Evolutionary conservation across 2,888 invertebrate species (phyloP), one percentile per base, ranked within the genome.

Genomic region (Papilio protenor): DNA sequence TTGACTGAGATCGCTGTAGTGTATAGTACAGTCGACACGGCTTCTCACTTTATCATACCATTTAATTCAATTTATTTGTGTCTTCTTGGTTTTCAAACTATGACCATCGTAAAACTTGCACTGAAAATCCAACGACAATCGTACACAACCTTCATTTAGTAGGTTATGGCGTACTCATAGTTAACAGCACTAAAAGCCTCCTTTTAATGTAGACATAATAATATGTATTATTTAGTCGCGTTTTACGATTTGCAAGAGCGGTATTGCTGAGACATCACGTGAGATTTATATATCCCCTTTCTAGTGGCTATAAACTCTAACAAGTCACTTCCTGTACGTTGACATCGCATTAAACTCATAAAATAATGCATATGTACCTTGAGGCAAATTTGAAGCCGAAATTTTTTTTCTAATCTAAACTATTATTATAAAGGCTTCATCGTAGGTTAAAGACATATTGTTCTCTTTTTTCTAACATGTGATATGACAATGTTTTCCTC

Each of bases 281-380:
- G 69, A n/a, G 11, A 45, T 45, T 40, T 45, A 45, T 61, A 27
- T 61, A 27, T 61, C 61, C 61, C 61, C 27, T 61, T 27, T 27
- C 61, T 47, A 69, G 21, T 40, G n/a, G 18, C n/a, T 21, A 6
- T 70, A 70, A 47, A 23, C 45, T 21, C 23, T n/a, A 47, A 70
- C 23, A 23, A 70, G 47, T 70, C 21, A 45, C 23, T 23, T 70
- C 47, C 70, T 21, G 70, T 70, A 49, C 47, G 70, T 70, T 23
- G 16, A 40, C 18, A 40, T 33, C 64, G 33, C 18, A 33, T 27
- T 61, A 16, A 61, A 27, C 27, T 47, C 33, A 10, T 70, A 57
- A 57, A 57, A 57, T 57, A n/a, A 8, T 57, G 3, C 49, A 49
- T 49, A 55, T n/a, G 18, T 55, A 55, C 18, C 52, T 55, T 55